A percentile compares a stretch with the other conserved stretches of the same genome.
phyloP scores from a whole-genome alignment of 2,797 vertebrate genomes.

The Pseudopleuronectes americanus region DNA sequence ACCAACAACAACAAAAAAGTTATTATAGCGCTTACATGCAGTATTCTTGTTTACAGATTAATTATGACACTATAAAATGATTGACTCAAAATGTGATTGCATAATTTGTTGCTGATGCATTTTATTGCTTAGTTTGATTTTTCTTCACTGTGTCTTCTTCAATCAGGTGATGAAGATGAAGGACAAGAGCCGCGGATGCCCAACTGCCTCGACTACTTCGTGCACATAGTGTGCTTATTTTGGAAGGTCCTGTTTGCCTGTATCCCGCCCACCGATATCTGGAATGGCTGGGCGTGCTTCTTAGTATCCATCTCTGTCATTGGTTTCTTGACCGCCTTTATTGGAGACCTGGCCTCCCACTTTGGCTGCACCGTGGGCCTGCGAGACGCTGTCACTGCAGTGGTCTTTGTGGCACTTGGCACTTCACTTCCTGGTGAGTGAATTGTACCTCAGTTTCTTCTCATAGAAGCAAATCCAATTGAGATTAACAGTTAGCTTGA shows the following conservation, averaged over 20 bases:
- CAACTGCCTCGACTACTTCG: constrained; percentile 92
- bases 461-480: background rate
- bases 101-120: background rate
- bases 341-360: constrained; percentile 94
- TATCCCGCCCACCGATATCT: constrained; percentile 91
- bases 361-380: constrained; percentile 95
- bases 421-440: constrained; percentile 92
- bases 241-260: constrained; percentile 95
- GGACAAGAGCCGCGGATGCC: constrained; percentile 86
- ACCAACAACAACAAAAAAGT: no score
- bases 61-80: fast-evolving
- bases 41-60: background rate
- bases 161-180: constrained; percentile 84
- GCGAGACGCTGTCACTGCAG: constrained; percentile 91
- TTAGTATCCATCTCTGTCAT: constrained; percentile 89
- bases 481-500: no score
- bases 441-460: background rate
- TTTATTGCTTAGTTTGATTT: background rate
- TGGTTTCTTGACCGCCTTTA: constrained; percentile 86
- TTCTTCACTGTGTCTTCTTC: constrained; percentile 14
- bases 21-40: no score
- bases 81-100: background rate
- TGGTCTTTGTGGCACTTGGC: constrained; percentile 95
- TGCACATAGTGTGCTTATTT: constrained; percentile 93
- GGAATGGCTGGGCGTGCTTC: constrained; percentile 96